Evolutionary conservation across 2,797 vertebrate species (phyloP).

Genomic region (Bryconaethiops microstoma): DNA sequence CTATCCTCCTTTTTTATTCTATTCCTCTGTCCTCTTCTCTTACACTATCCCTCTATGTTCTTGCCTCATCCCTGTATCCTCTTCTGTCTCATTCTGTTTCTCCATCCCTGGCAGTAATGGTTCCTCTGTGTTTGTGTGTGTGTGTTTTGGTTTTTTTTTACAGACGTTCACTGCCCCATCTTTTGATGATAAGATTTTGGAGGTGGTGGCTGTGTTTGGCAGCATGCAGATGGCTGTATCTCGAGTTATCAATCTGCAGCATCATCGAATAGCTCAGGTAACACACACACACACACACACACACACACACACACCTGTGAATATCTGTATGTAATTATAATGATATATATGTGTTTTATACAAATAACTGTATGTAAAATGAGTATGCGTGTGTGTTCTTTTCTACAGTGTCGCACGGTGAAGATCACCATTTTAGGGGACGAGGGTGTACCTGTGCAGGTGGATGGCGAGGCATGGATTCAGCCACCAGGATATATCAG

Average conservation of each 20-base stretch:
- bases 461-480: conserved; percentile 96
- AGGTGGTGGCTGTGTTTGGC: conserved; percentile 96
- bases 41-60: too few species aligned
- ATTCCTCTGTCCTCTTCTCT: too few species aligned
- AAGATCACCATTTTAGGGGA: conserved; percentile 96
- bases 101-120: too few species aligned
- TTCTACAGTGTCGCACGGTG: conserved; percentile 89
- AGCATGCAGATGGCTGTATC: conserved; percentile 99
- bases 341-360: not conserved
- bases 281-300: not conserved
- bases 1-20: too few species aligned
- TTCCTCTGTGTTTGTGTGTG: conserved; percentile 10
- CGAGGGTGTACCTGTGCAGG: conserved; percentile 95
- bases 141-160: conserved; percentile 1
- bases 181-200: conserved; percentile 95
- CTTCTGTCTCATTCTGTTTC: too few species aligned
- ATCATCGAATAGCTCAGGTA: conserved; percentile 97
- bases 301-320: too few species aligned
- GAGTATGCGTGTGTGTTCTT: not conserved
- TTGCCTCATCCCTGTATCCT: too few species aligned
- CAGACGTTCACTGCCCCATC: conserved; percentile 95
- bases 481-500: conserved; percentile 94
- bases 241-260: conserved; percentile 93
- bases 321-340: not conserved
- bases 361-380: too few species aligned